phyloP scores from a whole-genome alignment of 2,113 vertebrate species.

The Pelodiscus sinensis region DNA sequence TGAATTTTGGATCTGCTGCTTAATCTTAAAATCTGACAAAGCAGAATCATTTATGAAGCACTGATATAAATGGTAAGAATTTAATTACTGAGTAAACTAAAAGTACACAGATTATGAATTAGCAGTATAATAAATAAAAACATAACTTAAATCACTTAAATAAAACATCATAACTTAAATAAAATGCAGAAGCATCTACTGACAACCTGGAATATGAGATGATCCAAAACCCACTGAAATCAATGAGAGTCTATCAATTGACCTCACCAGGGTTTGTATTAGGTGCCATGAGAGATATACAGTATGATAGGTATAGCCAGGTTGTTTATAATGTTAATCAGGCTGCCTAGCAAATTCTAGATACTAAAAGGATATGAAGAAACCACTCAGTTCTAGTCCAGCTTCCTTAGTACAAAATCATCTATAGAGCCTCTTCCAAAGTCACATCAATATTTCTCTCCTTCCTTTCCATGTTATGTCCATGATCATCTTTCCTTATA shows the following conservation, averaged over 20 bases:
- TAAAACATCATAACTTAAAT: neutral
- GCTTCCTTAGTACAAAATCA: neutral
- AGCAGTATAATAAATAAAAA: neutral
- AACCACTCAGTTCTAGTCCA: neutral
- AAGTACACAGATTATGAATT: slow-evolving; percentile 67
- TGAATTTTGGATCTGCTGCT: slow-evolving; percentile 61
- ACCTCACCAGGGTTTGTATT: fast-evolving
- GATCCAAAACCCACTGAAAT: neutral
- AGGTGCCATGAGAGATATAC: fast-evolving
- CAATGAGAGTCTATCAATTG: neutral
- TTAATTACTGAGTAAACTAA: slow-evolving; percentile 53
- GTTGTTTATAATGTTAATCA: neutral
- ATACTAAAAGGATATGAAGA: neutral
- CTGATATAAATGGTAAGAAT: slow-evolving; percentile 46
- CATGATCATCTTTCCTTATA: neutral
- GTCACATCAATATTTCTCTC: neutral
- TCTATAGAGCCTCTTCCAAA: neutral
- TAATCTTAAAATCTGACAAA: slow-evolving; percentile 71
- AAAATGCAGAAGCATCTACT: slow-evolving; percentile 16
- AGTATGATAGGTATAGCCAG: neutral
- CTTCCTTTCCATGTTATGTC: neutral
- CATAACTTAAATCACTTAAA: neutral
- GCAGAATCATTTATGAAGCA: slow-evolving; percentile 47
- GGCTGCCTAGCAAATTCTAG: neutral
- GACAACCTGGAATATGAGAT: neutral